Percentiles rank a stretch among this genome's conserved stretches.
These are phyloP conservation scores for Anisognathus igniventris DNA, from an alignment of 2,797 vertebrate genomes.

Conservation along the genomic window DNA sequence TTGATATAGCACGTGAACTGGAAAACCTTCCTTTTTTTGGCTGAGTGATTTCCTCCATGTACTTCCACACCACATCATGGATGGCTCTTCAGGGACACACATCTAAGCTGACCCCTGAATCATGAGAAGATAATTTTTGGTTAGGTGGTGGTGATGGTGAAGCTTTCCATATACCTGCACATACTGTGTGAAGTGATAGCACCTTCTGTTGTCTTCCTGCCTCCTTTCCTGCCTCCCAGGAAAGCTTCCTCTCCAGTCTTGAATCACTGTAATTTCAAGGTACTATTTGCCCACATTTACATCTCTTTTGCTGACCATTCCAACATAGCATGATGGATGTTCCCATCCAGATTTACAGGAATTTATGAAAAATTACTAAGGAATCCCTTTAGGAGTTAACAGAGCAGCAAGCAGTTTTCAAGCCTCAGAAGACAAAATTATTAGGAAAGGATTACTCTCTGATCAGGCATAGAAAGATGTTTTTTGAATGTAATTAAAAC, in stretches of 20 bases:
- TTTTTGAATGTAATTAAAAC: not conserved
- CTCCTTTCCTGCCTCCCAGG: not conserved
- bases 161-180: not conserved
- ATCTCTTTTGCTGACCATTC: not conserved
- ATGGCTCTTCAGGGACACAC: not conserved
- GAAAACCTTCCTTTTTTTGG: not conserved
- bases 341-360: not conserved
- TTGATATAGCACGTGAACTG: not conserved
- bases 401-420: not conserved
- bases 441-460: not conserved
- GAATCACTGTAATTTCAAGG: not conserved
- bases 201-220: not conserved
- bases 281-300: not conserved
- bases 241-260: not conserved
- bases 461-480: not conserved
- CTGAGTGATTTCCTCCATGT: not conserved
- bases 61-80: not conserved
- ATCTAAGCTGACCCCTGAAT: not conserved
- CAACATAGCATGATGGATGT: not conserved
- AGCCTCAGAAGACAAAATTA: not conserved
- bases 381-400: not conserved
- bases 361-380: not conserved
- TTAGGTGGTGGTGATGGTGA: not conserved
- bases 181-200: not conserved
- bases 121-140: not conserved